These are phyloP conservation scores for Peromyscus maniculatus DNA, from an alignment of 2,113 vertebrate genomes.

Conservation along the genomic window DNA sequence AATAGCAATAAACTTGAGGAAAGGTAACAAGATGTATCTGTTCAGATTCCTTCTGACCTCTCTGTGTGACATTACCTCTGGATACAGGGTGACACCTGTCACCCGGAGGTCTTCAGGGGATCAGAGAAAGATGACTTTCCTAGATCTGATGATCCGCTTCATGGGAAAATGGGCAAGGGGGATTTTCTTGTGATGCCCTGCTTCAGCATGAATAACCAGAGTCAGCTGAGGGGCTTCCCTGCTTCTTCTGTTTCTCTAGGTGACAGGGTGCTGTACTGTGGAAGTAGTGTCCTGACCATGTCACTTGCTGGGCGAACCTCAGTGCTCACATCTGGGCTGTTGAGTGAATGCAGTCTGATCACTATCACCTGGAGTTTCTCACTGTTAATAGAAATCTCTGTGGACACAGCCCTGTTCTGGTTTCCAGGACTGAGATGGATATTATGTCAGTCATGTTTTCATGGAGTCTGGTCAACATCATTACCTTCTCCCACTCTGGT, in stretches of 20 bases:
- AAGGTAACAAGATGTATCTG: neutral
- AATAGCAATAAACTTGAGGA: neutral
- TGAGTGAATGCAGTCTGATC: neutral
- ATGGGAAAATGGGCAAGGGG: neutral
- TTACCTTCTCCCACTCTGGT: neutral
- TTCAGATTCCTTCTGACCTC: neutral
- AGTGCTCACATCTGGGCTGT: neutral
- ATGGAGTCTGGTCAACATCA: neutral
- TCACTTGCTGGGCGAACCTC: no score
- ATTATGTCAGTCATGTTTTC: neutral
- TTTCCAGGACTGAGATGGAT: neutral
- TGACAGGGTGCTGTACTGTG: no score
- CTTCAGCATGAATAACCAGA: neutral
- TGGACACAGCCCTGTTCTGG: neutral
- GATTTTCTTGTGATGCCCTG: neutral
- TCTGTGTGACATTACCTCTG: neutral
- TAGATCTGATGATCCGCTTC: neutral
- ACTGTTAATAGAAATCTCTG: neutral
- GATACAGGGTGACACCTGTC: neutral
- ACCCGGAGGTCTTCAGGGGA: no score
- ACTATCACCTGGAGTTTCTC: no score
- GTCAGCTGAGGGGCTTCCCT: neutral
- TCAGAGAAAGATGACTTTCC: no score
- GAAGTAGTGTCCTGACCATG: neutral
- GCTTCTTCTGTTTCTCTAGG: neutral